Conservation (phyloP, 2,888 invertebrate species). For the Archips xylosteana region DNA sequence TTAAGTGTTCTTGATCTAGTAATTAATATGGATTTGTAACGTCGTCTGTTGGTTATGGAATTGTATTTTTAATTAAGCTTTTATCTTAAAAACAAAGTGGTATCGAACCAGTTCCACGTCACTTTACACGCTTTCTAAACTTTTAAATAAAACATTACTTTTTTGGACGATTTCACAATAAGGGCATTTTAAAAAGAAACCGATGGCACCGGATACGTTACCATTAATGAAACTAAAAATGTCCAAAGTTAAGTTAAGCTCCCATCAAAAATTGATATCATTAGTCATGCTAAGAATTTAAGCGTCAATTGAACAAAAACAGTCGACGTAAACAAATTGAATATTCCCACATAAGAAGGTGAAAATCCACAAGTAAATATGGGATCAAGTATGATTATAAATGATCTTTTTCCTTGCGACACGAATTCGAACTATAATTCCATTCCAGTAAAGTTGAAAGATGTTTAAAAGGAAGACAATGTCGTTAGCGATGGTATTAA, state of each 20-base stretch:
- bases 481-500: constrained; percentile 69
- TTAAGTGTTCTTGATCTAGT: constrained; percentile 27
- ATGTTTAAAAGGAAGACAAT: constrained; percentile 49
- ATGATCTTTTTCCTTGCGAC: constrained; percentile 59
- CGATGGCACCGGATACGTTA: constrained; percentile 30
- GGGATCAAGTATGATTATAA: constrained; percentile 72
- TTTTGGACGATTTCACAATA: background rate
- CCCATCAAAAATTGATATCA: constrained; percentile 69
- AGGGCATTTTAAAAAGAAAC: constrained; percentile 19
- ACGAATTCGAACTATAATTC: constrained; percentile 53
- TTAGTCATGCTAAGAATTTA: constrained; percentile 76
- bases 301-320: constrained; percentile 84
- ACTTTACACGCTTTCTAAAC: constrained; percentile 24
- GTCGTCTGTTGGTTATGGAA: constrained; percentile 27
- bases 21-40: constrained; percentile 42
- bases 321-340: constrained; percentile 82
- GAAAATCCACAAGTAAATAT: constrained; percentile 83
- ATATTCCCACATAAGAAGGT: constrained; percentile 83
- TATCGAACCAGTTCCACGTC: constrained; percentile 23
- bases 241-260: constrained; percentile 58
- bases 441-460: constrained; percentile 49
- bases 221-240: constrained; percentile 23
- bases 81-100: constrained; percentile 31
- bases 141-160: background rate
- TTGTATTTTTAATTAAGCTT: constrained; percentile 31